These are phyloP conservation scores for Epistrophe eligans DNA, from an alignment of 2,888 invertebrate species.

Conservation along the genomic window DNA sequence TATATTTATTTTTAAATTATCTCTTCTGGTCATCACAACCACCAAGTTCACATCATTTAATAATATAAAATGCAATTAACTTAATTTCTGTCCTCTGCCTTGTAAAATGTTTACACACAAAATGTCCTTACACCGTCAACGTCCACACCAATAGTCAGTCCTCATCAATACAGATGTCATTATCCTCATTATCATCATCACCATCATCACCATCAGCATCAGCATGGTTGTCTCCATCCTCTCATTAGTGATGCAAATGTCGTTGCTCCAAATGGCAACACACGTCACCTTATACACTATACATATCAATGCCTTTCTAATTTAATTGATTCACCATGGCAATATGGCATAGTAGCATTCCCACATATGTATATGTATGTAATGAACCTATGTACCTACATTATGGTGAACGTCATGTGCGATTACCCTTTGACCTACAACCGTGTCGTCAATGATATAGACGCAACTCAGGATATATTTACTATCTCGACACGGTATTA, in stretches of 20 bases:
- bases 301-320: constrained; percentile 13
- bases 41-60: neutral
- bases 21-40: neutral
- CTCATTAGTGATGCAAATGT: constrained; percentile 15
- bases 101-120: constrained; percentile 9
- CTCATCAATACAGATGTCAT: constrained; percentile 15
- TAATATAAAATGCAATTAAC: constrained; percentile 13
- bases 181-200: neutral
- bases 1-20: neutral
- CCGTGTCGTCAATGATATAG: neutral
- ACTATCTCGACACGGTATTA: too few species aligned
- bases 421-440: constrained; percentile 19
- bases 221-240: neutral
- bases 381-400: too few species aligned
- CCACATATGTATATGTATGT: neutral
- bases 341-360: neutral
- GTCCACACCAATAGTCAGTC: neutral
- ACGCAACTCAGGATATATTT: neutral
- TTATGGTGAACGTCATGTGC: neutral
- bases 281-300: neutral
- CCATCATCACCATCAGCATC: neutral
- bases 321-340: constrained; percentile 23
- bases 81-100: neutral
- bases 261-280: constrained; percentile 20
- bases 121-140: neutral